A percentile compares a stretch with the other conserved stretches of the same genome.
Evolutionary conservation across 2,888 invertebrate species (phyloP).

Genomic region (Andrena praecox): DNA sequence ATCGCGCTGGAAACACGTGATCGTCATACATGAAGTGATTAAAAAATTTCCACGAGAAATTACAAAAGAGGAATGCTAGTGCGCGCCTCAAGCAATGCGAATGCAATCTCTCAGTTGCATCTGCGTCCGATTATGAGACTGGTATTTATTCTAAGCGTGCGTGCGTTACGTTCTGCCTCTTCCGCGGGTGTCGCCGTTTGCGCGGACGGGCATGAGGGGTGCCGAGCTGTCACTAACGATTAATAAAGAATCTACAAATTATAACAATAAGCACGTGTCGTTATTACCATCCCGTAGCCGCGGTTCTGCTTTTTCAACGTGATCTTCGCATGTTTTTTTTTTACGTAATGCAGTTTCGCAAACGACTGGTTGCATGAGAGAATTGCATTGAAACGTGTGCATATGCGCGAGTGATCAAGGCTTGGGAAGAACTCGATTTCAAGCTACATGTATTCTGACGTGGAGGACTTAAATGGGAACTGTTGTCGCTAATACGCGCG

Average conservation of each 20-base stretch:
- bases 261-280: background rate
- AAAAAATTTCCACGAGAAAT: background rate
- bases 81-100: background rate
- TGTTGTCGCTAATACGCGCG: background rate
- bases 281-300: background rate
- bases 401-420: background rate
- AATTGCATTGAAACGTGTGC: background rate
- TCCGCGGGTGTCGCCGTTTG: background rate
- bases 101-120: background rate
- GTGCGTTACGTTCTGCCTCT: background rate
- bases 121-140: background rate
- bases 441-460: background rate
- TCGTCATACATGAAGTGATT: background rate
- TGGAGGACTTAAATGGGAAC: background rate
- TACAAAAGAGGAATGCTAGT: background rate
- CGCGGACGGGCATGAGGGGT: background rate
- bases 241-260: background rate
- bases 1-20: no score
- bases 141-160: background rate
- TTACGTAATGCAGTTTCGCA: constrained; percentile 25
- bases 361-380: background rate
- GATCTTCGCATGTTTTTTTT: constrained; percentile 12
- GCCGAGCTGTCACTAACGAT: background rate
- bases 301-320: constrained; percentile 4
- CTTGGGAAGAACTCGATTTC: constrained; percentile 22